Evolutionary conservation across 2,797 vertebrate genomes (phyloP).

Genomic region (Falco peregrinus): DNA sequence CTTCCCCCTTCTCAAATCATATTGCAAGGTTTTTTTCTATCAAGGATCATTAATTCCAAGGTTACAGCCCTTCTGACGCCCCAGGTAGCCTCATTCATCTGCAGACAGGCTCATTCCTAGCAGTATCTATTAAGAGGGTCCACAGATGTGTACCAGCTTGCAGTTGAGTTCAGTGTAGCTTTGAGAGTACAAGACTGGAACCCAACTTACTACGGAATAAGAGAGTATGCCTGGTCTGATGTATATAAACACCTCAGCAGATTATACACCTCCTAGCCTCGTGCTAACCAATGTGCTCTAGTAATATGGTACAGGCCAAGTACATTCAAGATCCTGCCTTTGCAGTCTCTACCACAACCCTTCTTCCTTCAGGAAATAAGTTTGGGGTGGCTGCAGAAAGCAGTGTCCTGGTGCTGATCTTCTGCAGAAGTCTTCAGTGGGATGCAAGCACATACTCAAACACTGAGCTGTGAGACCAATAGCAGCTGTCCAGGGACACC

Average conservation of each 20-base stretch:
- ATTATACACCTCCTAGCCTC: neutral
- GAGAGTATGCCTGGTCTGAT: neutral
- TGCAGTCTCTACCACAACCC: neutral
- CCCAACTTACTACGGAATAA: neutral
- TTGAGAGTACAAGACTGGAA: neutral
- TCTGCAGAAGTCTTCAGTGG: neutral
- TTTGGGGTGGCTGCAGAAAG: neutral
- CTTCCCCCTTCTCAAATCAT: neutral
- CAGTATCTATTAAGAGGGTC: neutral
- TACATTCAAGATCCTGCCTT: neutral
- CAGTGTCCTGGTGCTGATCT: neutral
- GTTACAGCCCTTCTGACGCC: neutral
- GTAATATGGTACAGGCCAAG: fast-evolving
- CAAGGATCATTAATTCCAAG: neutral
- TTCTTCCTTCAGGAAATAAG: neutral
- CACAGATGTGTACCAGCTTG: neutral
- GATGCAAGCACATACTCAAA: neutral
- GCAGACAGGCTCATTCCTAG: neutral
- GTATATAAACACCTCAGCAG: neutral
- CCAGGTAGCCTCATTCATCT: neutral
- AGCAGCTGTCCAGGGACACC: neutral
- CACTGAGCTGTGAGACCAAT: neutral
- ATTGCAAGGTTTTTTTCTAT: neutral
- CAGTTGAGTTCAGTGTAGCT: neutral
- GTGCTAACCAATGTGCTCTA: neutral